Conservation (phyloP, 2,888 invertebrate genomes). For the Sarcophaga subvicina region DNA sequence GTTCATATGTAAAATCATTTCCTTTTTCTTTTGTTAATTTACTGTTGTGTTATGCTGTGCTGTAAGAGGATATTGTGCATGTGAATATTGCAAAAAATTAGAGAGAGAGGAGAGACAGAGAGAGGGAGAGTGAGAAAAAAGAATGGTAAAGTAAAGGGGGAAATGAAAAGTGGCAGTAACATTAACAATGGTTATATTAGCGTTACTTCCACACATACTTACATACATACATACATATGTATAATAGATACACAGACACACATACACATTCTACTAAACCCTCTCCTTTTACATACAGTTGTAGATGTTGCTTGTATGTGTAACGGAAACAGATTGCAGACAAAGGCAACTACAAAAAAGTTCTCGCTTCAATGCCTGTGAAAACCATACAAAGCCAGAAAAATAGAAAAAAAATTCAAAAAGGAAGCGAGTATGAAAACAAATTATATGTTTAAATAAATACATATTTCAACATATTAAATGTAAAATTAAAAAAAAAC, state of each 20-base stretch:
- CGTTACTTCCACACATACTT: not conserved
- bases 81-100: slow-evolving; percentile 3
- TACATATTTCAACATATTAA: not conserved
- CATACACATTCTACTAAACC: not conserved
- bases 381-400: slow-evolving; percentile 33
- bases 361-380: slow-evolving; percentile 59
- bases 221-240: not conserved
- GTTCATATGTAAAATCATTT: slow-evolving; percentile 67
- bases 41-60: slow-evolving; percentile 3
- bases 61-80: slow-evolving; percentile 10
- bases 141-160: not conserved
- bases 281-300: not conserved
- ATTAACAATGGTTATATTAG: slow-evolving; percentile 49
- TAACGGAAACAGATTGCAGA: slow-evolving; percentile 64
- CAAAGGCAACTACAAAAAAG: slow-evolving; percentile 49
- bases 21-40: slow-evolving; percentile 55
- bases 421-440: not conserved
- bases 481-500: not conserved
- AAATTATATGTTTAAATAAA: slow-evolving; percentile 24
- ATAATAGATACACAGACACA: too few species aligned
- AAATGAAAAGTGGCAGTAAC: slow-evolving; percentile 63
- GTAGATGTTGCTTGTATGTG: not conserved
- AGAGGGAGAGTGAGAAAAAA: slow-evolving; percentile 30
- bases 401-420: not conserved
- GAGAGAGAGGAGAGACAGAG: slow-evolving; percentile 49